A percentile compares a stretch with the other conserved stretches of the same genome.
Conservation (phyloP, 2,797 vertebrate species). For the Leptoclinus maculatus region DNA sequence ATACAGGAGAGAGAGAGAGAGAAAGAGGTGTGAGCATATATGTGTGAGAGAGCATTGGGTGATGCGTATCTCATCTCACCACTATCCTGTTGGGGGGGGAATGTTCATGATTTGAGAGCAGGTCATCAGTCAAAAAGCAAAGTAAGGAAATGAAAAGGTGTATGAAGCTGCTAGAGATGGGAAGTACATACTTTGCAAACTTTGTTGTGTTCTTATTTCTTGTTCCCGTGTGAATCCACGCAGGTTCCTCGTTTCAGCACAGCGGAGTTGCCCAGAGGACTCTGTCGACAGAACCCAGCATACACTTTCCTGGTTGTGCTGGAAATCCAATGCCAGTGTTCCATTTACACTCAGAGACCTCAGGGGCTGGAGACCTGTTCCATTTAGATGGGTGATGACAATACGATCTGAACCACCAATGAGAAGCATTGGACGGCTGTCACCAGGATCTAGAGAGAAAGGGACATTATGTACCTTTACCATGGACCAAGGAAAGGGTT, state of each 20-base stretch:
- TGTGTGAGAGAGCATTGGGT: not conserved
- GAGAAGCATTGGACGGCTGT: constrained; percentile 89
- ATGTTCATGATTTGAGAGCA: constrained; percentile 12
- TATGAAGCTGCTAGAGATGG: not conserved
- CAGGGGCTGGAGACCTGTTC: constrained; percentile 85
- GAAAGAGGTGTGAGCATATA: not conserved
- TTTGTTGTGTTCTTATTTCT: constrained; percentile 87
- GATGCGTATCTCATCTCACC: not conserved
- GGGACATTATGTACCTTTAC: not conserved
- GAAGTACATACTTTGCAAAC: constrained; percentile 88
- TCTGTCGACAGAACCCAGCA: constrained; percentile 92
- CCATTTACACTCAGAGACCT: constrained; percentile 86
- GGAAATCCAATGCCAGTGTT: constrained; percentile 90
- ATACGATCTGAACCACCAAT: constrained; percentile 88
- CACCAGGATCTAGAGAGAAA: constrained; percentile 85
- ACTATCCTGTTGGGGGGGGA: not conserved
- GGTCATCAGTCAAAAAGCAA: constrained; percentile 21
- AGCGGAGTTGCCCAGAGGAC: constrained; percentile 89
- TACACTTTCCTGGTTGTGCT: constrained; percentile 86
- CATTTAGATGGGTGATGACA: constrained; percentile 88
- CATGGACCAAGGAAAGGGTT: not conserved
- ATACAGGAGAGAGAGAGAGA: not conserved
- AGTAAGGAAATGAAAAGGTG: not conserved
- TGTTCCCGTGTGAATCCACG: constrained; percentile 86
- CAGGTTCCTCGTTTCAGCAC: constrained; percentile 86